phyloP scores from a whole-genome alignment of 2,797 vertebrate genomes.

The Loris lydekkerianus region DNA sequence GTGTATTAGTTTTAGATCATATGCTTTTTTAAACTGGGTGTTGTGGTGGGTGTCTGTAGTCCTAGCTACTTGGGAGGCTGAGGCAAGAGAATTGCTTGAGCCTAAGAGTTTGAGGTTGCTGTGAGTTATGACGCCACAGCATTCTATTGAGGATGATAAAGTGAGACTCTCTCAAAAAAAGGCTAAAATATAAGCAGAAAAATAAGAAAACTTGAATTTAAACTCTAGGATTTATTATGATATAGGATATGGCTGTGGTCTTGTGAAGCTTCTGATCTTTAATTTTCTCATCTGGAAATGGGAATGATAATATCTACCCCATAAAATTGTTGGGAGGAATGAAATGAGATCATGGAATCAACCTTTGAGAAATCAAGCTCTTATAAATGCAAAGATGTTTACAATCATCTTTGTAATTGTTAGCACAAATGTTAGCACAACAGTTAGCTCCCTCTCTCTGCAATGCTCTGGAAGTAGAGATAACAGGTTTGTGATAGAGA shows the following conservation, averaged over 20 bases:
- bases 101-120: no score
- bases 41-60: no score
- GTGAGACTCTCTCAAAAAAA: background rate
- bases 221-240: background rate
- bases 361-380: constrained; percentile 16
- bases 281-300: constrained; percentile 57
- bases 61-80: no score
- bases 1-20: background rate
- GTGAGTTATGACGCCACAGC: no score
- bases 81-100: no score
- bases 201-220: background rate
- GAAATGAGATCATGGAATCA: constrained; percentile 19
- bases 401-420: no score
- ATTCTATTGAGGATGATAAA: no score
- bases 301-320: constrained; percentile 11
- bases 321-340: background rate
- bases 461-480: background rate
- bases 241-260: background rate
- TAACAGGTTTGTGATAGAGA: background rate
- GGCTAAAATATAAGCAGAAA: background rate
- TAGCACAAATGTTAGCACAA: background rate
- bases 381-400: constrained; percentile 16
- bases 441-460: background rate
- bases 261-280: constrained; percentile 2
- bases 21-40: background rate